Percentiles rank a stretch among this genome's conserved stretches.
These are phyloP conservation scores for Ganaspis sp. DNA, from an alignment of 1,140 invertebrate species.

Conservation along the genomic window DNA sequence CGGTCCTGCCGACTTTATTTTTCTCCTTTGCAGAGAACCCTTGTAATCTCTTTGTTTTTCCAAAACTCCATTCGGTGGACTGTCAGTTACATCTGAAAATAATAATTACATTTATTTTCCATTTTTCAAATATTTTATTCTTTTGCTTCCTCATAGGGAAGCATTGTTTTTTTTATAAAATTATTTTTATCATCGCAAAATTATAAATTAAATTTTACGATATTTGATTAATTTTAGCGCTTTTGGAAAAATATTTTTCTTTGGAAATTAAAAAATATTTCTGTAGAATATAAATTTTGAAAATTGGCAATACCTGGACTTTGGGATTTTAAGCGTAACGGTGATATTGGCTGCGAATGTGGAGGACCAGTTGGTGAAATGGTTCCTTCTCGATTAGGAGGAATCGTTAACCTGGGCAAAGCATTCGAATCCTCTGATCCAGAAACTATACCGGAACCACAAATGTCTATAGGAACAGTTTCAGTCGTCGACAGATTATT, in stretches of 20 bases:
- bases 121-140: no score
- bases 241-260: no score
- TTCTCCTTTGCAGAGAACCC: constrained; percentile 79
- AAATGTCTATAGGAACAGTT: constrained; percentile 52
- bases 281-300: no score
- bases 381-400: constrained; percentile 66
- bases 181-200: no score
- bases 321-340: constrained; percentile 73
- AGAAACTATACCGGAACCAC: constrained; percentile 44
- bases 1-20: constrained; percentile 85
- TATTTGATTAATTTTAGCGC: not conserved
- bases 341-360: constrained; percentile 74
- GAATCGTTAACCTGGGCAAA: constrained; percentile 67
- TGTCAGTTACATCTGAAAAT: constrained; percentile 65
- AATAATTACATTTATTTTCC: not conserved
- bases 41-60: constrained; percentile 73
- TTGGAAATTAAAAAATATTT: no score
- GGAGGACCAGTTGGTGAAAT: constrained; percentile 68
- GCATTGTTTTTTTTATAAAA: no score
- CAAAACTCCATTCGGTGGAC: constrained; percentile 68
- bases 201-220: not conserved
- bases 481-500: constrained; percentile 73
- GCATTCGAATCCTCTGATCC: constrained; percentile 63
- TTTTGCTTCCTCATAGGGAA: no score
- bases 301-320: constrained; percentile 64